These are phyloP conservation scores for Sceloporus undulatus DNA, from an alignment of 2,113 vertebrate genomes.

Conservation along the genomic window DNA sequence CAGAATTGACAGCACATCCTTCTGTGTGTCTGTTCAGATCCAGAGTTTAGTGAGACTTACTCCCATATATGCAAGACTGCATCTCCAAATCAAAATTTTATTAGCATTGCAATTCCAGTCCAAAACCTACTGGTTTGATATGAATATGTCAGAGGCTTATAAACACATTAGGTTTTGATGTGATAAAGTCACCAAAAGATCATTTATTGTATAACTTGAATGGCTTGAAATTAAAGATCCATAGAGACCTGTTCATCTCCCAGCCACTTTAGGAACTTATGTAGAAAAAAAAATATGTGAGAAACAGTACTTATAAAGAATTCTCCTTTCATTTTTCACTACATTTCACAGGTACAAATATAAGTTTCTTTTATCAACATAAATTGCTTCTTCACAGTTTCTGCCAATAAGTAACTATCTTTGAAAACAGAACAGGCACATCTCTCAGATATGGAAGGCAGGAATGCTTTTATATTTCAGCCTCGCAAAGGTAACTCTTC, in stretches of 20 bases:
- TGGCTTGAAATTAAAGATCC: neutral
- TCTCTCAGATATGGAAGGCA: too few relatives aligned
- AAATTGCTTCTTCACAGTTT: slow-evolving; percentile 10
- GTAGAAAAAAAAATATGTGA: neutral
- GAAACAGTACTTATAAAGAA: slow-evolving; percentile 1
- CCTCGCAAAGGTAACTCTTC: neutral
- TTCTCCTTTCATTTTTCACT: neutral
- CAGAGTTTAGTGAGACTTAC: neutral
- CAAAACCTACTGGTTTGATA: neutral
- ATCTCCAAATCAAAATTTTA: neutral
- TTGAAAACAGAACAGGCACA: neutral
- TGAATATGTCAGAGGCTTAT: neutral
- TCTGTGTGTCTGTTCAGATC: neutral
- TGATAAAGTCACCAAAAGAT: neutral
- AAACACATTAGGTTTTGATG: neutral
- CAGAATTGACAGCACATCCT: neutral
- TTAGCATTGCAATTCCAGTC: neutral
- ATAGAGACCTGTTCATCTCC: neutral
- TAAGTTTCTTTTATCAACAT: neutral
- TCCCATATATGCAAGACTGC: neutral
- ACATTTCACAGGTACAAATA: neutral
- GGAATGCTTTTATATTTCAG: slow-evolving; percentile 1
- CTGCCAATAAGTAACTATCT: neutral
- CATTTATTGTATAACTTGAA: neutral
- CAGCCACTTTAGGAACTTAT: neutral